phyloP scores from a whole-genome alignment of 2,888 invertebrate species.

The Amiota mariae region DNA sequence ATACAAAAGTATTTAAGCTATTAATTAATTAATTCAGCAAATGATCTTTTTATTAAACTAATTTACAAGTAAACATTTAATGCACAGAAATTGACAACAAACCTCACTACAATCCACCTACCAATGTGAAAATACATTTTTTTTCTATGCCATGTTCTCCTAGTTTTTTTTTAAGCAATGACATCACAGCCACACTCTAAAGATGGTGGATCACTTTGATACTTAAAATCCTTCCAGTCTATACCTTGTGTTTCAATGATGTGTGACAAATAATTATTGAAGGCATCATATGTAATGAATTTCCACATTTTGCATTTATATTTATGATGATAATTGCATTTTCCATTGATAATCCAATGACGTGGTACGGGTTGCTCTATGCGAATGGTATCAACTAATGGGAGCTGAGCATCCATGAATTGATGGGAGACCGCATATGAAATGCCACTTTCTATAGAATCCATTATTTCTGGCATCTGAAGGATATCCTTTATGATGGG shows the following conservation, averaged over 20 bases:
- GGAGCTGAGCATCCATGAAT: slow-evolving; percentile 13
- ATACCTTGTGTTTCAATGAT: not conserved
- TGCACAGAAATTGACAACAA: slow-evolving; percentile 38
- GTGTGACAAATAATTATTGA: slow-evolving; percentile 49
- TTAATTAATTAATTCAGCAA: slow-evolving; percentile 64
- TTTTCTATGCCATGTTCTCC: not conserved
- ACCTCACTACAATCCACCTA: not conserved
- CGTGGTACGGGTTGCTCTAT: slow-evolving; percentile 9
- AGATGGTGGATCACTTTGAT: not conserved
- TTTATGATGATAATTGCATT: slow-evolving; percentile 43
- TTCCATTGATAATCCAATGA: slow-evolving; percentile 41
- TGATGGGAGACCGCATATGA: slow-evolving; percentile 32
- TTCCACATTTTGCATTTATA: slow-evolving; percentile 41
- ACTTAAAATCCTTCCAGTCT: slow-evolving; percentile 20
- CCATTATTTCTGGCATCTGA: slow-evolving; percentile 66
- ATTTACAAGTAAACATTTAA: slow-evolving; percentile 64
- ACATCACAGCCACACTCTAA: slow-evolving; percentile 35
- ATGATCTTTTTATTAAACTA: slow-evolving; percentile 58
- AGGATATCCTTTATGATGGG: slow-evolving; percentile 81
- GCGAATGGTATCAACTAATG: slow-evolving; percentile 13
- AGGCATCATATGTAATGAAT: slow-evolving; percentile 46
- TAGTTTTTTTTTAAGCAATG: not conserved
- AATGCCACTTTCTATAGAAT: slow-evolving; percentile 29
- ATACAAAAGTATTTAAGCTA: slow-evolving; percentile 49
- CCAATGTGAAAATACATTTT: no score